Conservation (phyloP, 2,797 vertebrate genomes). For the Telmatherina bonti region DNA sequence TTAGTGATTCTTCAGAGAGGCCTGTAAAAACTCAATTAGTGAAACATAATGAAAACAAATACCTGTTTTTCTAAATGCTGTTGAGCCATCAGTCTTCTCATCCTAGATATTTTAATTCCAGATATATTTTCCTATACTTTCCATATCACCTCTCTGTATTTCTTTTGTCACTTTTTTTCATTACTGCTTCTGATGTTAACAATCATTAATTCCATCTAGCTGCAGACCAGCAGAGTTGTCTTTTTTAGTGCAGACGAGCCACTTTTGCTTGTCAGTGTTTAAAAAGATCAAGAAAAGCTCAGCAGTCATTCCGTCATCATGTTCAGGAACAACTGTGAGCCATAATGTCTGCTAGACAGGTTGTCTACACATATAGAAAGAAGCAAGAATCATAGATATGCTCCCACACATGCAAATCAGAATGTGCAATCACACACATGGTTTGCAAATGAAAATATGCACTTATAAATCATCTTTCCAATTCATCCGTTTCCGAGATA, state of each 20-base stretch:
- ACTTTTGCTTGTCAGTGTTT: slow-evolving; percentile 6
- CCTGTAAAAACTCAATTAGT: no score
- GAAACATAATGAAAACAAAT: no score
- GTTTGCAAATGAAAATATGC: slow-evolving; percentile 5
- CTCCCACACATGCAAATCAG: neutral
- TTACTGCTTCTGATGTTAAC: slow-evolving; percentile 53
- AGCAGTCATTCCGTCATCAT: slow-evolving; percentile 40
- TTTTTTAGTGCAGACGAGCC: slow-evolving; percentile 39
- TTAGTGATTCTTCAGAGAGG: no score
- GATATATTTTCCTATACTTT: slow-evolving; percentile 24
- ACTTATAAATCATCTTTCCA: neutral
- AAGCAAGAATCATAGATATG: no score
- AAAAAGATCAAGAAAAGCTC: slow-evolving; percentile 42
- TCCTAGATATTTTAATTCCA: no score
- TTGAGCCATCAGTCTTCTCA: no score
- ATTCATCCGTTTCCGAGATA: neutral
- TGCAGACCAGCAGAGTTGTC: slow-evolving; percentile 45
- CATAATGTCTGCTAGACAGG: slow-evolving; percentile 5
- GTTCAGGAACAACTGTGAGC: slow-evolving; percentile 9
- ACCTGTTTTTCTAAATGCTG: no score
- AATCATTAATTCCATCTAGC: slow-evolving; percentile 51
- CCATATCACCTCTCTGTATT: slow-evolving; percentile 18
- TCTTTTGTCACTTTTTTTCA: slow-evolving; percentile 12
- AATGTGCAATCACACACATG: neutral
- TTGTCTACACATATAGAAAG: slow-evolving; percentile 5